Evolutionary conservation across 2,888 invertebrate species (phyloP), one percentile per base, ranked within the genome.

Genomic region (Notodonta dromedarius): DNA sequence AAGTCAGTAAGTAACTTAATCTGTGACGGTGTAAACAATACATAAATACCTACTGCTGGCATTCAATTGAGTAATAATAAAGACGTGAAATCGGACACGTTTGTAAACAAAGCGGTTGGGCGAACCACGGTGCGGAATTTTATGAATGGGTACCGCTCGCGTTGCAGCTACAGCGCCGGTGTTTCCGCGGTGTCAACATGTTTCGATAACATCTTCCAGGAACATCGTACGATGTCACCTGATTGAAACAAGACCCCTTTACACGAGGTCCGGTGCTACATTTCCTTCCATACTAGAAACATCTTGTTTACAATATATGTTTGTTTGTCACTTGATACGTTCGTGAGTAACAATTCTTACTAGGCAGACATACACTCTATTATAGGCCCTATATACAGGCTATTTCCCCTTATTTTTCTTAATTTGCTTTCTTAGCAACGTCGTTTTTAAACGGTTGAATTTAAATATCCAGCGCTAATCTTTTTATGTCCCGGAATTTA

Each of bases 61-160:
- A 46, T 46, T n/a, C 46, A 46, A 46, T 46, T 11, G 7, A 42
- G 42, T 11, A 24, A 24, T 71, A 63, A 65, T 69, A 59, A 67
- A 56, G 68, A 63, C 57, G 60, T 58, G 62, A 58, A 65, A 70
- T 58, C 58, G 7, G 60, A 63, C 50, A 66, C 62, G 69, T 69
- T 80, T 73, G 80, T 81, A 82, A 83, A 79, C 73, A 80, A 74
- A 76, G 72, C 65, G 73, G 82, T 84, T 83, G 81, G 67, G 53
- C 59, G 79, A 83, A 79, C 70, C 63, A 69, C 72, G 73, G 56
- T 74, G 65, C 71, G 63, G 70, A 65, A 63, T 72, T 86, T 87
- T 84, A 88, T 91, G 90, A 90, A 90, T 90, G 90, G 78, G 76
- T 73, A 77, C 63, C 79, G 86, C 81, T 79, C 78, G 63, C 73